phyloP scores from a whole-genome alignment of 2,888 invertebrate species.

The Heterodera filipjevi region DNA sequence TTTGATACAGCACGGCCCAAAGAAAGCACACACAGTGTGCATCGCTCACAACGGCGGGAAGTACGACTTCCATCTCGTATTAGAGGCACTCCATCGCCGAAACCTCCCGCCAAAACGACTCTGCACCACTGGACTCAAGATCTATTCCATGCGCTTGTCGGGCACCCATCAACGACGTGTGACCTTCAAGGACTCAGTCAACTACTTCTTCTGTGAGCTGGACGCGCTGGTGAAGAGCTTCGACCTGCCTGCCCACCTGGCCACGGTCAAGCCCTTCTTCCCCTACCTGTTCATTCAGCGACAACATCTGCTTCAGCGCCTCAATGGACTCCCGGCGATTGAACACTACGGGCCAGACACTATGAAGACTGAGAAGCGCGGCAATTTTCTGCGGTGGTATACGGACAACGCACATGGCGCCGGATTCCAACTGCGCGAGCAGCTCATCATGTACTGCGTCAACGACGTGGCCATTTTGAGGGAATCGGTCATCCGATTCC shows the following conservation, averaged over 20 bases:
- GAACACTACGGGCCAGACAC: slow-evolving; percentile 13
- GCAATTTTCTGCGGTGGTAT: background rate
- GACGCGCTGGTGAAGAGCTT: slow-evolving; percentile 19
- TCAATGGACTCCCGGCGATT: background rate
- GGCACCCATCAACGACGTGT: background rate
- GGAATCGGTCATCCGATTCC: slow-evolving; percentile 17
- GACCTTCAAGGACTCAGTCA: slow-evolving; percentile 25
- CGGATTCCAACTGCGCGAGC: slow-evolving; percentile 1
- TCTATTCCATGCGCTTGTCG: background rate
- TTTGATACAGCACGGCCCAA: background rate
- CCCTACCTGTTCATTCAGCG: slow-evolving; percentile 22
- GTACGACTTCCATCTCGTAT: slow-evolving; percentile 1
- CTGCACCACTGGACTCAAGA: slow-evolving; percentile 16
- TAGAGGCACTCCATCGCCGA: slow-evolving; percentile 11
- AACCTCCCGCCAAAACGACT: slow-evolving; percentile 15
- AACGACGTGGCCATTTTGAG: slow-evolving; percentile 31
- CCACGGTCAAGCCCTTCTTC: slow-evolving; percentile 7
- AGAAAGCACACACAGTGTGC: slow-evolving; percentile 3
- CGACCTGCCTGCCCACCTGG: background rate
- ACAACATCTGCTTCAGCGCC: background rate
- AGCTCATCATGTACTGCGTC: slow-evolving; percentile 17
- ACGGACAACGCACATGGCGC: background rate
- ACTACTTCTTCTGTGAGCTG: slow-evolving; percentile 20
- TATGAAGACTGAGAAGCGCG: background rate
- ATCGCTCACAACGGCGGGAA: slow-evolving; percentile 8